Evolutionary conservation across 2,888 invertebrate species (phyloP).

Genomic region (Ctena decussata): DNA sequence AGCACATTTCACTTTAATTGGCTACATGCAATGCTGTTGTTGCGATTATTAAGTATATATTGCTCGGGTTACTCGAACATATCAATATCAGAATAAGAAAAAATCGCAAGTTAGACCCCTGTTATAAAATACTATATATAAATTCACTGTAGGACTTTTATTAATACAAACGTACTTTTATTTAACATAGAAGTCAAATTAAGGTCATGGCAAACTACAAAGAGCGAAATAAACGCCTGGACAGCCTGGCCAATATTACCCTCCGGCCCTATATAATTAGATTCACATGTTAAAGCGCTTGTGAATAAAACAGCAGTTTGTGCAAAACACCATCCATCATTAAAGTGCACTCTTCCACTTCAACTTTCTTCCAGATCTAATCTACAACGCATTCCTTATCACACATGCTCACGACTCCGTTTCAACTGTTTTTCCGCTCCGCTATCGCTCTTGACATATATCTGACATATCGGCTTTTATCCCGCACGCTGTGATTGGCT

Average conservation of each 20-base stretch:
- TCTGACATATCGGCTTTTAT: conserved; percentile 53
- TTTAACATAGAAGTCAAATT: no score
- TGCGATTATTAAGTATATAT: no score
- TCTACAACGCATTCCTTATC: conserved; percentile 45
- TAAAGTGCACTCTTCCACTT: neutral
- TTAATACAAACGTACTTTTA: no score
- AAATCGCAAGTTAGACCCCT: no score
- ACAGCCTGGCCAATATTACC: conserved; percentile 8
- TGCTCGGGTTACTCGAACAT: no score
- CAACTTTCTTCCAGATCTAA: conserved; percentile 10
- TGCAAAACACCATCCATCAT: neutral
- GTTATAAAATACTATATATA: no score
- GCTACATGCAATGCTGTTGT: no score
- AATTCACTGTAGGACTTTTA: no score
- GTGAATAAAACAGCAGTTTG: neutral
- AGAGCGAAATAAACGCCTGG: no score
- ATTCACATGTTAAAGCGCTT: neutral
- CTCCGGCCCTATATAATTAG: conserved; percentile 10
- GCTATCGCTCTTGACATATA: conserved; percentile 35
- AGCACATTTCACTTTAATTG: no score
- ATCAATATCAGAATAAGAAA: no score
- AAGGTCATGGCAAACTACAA: no score
- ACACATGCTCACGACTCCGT: conserved; percentile 49
- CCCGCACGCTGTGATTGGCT: conserved; percentile 42
- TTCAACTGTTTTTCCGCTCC: conserved; percentile 53